These are phyloP conservation scores for Conus ventricosus DNA, from an alignment of 1,140 invertebrate genomes.

Conservation along the genomic window DNA sequence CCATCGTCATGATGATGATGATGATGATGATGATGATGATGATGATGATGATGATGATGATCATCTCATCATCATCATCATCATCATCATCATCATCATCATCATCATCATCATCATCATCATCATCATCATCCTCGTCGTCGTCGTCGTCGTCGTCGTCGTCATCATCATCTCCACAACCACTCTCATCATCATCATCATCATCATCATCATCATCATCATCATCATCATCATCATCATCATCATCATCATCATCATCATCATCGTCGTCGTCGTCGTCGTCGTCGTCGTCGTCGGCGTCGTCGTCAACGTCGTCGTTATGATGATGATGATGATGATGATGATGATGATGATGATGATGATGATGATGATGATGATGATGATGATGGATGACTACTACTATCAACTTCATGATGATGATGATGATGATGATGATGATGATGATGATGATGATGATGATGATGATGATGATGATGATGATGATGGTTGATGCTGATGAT, in stretches of 20 bases:
- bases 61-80: too few species aligned
- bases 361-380: slow-evolving; percentile 16
- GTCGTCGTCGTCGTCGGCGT: background rate
- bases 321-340: background rate
- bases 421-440: background rate
- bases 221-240: slow-evolving; percentile 7
- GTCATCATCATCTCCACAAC: background rate
- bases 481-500: too few species aligned
- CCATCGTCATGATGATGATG: too few species aligned
- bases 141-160: slow-evolving; percentile 6
- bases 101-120: too few species aligned
- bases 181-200: too few species aligned
- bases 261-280: background rate
- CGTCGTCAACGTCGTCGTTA: background rate
- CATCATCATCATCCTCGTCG: background rate
- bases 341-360: slow-evolving; percentile 2
- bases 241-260: slow-evolving; percentile 7
- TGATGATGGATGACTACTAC: background rate
- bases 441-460: slow-evolving; percentile 16
- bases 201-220: slow-evolving; percentile 14
- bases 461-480: slow-evolving; percentile 3
- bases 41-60: too few species aligned
- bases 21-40: too few species aligned
- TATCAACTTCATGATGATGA: too few species aligned
- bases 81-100: background rate